phyloP scores from a whole-genome alignment of 2,888 invertebrate species.

The Eulithis prunata region DNA sequence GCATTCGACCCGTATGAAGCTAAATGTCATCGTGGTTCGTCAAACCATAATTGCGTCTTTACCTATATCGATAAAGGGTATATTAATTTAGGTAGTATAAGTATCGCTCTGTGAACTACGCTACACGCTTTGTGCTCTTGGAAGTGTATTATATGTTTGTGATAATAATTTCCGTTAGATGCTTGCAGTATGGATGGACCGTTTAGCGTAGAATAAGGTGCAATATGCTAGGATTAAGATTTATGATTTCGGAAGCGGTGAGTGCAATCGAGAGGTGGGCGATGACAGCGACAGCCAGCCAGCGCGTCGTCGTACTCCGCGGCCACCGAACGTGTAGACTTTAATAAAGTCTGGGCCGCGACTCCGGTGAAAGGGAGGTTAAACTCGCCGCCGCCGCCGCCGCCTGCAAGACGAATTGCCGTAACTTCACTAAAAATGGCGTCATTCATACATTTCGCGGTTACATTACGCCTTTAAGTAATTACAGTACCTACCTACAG shows the following conservation, averaged over 20 bases:
- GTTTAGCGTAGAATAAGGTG: constrained; percentile 24
- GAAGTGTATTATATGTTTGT: constrained; percentile 20
- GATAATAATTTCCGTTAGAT: constrained; percentile 16
- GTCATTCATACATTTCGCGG: constrained; percentile 77
- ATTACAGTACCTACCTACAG: constrained; percentile 52
- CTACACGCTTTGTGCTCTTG: constrained; percentile 21
- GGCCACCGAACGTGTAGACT: constrained; percentile 34
- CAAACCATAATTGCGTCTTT: constrained; percentile 48
- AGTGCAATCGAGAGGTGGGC: constrained; percentile 15
- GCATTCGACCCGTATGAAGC: constrained; percentile 58
- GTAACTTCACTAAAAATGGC: constrained; percentile 81
- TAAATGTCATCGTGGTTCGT: constrained; percentile 61
- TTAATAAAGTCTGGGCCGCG: constrained; percentile 26
- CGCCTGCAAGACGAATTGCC: constrained; percentile 74
- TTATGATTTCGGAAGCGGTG: constrained; percentile 20
- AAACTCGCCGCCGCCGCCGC: constrained; percentile 51
- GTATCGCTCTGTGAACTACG: constrained; percentile 23
- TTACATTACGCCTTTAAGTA: constrained; percentile 69
- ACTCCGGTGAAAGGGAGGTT: constrained; percentile 79
- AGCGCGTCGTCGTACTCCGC: constrained; percentile 63
- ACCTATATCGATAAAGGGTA: constrained; percentile 43
- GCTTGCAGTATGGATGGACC: constrained; percentile 16
- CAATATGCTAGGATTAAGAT: constrained; percentile 17
- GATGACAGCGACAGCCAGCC: constrained; percentile 51
- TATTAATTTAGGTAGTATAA: constrained; percentile 41